Evolutionary conservation across 2,113 vertebrate genomes (phyloP).

Genomic region (Nettapus auritus): DNA sequence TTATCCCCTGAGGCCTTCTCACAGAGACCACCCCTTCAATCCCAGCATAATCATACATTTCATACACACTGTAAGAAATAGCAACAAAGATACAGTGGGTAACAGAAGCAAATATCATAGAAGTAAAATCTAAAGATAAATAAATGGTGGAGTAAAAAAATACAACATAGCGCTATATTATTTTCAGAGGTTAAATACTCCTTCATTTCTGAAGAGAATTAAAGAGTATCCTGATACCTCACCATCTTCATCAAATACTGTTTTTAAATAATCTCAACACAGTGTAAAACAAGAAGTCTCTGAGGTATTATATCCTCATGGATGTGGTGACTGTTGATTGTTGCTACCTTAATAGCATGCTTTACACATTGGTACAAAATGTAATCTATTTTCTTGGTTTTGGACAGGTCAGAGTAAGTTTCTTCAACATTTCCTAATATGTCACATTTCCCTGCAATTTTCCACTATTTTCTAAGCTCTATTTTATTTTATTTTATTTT

Average conservation of each 20-base stretch:
- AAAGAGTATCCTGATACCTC: background rate
- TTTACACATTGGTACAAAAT: background rate
- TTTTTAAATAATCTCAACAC: background rate
- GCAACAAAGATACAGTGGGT: background rate
- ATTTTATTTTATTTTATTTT: background rate
- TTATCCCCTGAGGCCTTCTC: too few species aligned
- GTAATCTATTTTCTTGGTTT: background rate
- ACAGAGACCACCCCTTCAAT: too few species aligned
- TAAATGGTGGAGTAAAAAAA: background rate
- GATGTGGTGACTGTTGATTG: background rate
- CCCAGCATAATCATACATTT: background rate
- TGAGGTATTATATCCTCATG: background rate
- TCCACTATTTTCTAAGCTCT: background rate
- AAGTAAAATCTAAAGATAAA: background rate
- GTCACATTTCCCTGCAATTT: background rate
- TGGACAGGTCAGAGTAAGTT: background rate
- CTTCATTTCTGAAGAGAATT: background rate
- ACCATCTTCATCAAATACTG: background rate
- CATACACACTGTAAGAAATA: background rate
- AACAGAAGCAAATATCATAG: background rate
- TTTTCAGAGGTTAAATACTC: background rate
- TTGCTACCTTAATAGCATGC: background rate
- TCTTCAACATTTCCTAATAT: background rate
- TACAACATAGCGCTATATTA: too few species aligned
- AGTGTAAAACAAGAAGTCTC: background rate